phyloP scores from a whole-genome alignment of 2,888 invertebrate genomes.

The Rhagonycha fulva region DNA sequence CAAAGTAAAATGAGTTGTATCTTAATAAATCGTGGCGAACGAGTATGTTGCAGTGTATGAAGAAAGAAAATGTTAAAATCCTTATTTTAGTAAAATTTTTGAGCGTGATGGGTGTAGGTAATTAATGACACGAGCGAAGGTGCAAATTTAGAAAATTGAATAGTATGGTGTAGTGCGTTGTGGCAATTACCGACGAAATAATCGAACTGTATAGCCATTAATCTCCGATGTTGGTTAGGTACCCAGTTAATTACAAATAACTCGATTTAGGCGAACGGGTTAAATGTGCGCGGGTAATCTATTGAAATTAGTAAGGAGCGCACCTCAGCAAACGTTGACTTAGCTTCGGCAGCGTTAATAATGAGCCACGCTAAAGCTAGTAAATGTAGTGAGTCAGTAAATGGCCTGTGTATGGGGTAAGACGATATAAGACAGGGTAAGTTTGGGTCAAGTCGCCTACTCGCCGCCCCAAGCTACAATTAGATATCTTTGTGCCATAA shows the following conservation, averaged over 20 bases:
- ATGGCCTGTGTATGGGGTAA: conserved; percentile 52
- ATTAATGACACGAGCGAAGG: neutral
- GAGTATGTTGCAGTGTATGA: neutral
- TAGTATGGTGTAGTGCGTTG: conserved; percentile 20
- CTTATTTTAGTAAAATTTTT: neutral
- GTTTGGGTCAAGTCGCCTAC: conserved; percentile 49
- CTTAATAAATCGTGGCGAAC: conserved; percentile 15
- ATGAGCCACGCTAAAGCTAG: conserved; percentile 46
- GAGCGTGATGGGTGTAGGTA: neutral
- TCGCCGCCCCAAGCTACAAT: conserved; percentile 53
- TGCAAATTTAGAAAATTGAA: conserved; percentile 15
- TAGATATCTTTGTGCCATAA: conserved; percentile 61
- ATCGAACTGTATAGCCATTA: conserved; percentile 41
- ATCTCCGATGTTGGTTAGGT: conserved; percentile 43
- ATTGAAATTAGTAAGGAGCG: conserved; percentile 58
- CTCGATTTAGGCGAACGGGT: conserved; percentile 57
- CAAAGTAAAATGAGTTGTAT: conserved; percentile 26
- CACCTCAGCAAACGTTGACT: conserved; percentile 56
- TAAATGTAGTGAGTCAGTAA: conserved; percentile 55
- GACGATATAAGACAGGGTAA: conserved; percentile 35
- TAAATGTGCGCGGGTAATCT: conserved; percentile 57
- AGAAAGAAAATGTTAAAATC: neutral
- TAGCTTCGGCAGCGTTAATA: conserved; percentile 51
- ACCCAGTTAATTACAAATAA: conserved; percentile 58
- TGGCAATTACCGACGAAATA: conserved; percentile 41